Base-by-base conservation (phyloP, 23 tunicate genomes). In the Oikopleura dioica region DNA sequence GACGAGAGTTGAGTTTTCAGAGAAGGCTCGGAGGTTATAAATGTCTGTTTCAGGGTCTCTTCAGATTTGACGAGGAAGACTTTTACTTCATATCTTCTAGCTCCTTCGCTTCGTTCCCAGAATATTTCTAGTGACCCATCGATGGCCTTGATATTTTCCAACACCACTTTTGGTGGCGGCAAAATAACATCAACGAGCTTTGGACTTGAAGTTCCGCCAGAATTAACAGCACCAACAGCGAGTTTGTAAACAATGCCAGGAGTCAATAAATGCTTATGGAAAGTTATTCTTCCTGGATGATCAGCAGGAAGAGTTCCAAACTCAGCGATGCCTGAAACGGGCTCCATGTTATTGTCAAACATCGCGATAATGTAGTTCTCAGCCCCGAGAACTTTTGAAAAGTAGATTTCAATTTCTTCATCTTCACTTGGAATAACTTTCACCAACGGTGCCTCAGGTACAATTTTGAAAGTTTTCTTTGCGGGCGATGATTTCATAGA, bases 211-310 rank as follows among this genome's bases (percentile, higher is more conserved):
- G 72, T 63, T 28, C 72, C 72, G 33, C 72, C 72, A 5, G 29
- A 2, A 63, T 63, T 63, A 28, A 63, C 26, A 21, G 72, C 72
- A 28, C 72, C 72, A 63, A 63, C 26, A 23, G 72, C 72, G 30
- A 63, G 16, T 63, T 63, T 63, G 26, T 63, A 63, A 23, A 28
- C 26, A 12, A 2, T 63, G 72, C 72, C 72, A 63, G 33, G 5
- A 21, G 16, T 23, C 26, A 63, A 28, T 31, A 63, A 28, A 28
- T 63, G 16, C 26, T 63, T 63, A 28, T 63, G 30, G 26, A 63
- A 63, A 12, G 16, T 63, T 23, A 63, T 2, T 2, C 26, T 23
- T 16, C 72, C 72, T 23, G 72, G 26, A 63, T 63, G 72, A 28
- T 63, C 72, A 31, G 72, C 29, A 2, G 72, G 72, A 28, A 63